phyloP scores from a whole-genome alignment of 2,113 vertebrate genomes.

The Perognathus longimembris region DNA sequence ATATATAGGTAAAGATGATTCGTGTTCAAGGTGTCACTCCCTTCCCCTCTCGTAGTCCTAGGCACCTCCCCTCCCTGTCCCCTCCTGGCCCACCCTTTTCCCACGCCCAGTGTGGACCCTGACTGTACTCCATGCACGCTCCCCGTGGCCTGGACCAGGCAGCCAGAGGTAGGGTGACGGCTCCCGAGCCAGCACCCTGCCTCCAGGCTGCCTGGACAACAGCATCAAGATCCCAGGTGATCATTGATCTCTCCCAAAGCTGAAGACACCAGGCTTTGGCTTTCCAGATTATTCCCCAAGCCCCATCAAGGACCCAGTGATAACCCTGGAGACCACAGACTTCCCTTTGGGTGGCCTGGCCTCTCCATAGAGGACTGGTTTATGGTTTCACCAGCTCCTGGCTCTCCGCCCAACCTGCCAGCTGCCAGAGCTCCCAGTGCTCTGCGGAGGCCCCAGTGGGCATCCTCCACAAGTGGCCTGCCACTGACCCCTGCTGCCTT shows the following conservation, averaged over 20 bases:
- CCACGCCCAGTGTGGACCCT: constrained; percentile 70
- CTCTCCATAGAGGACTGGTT: background rate
- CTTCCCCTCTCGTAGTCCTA: constrained; percentile 80
- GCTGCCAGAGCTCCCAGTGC: constrained; percentile 59
- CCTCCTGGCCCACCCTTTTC: background rate
- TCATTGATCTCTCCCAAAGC: constrained; percentile 26
- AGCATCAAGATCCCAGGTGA: constrained; percentile 63
- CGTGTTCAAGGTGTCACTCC: constrained; percentile 89
- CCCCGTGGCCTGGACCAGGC: constrained; percentile 59
- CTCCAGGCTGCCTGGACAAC: constrained; percentile 32
- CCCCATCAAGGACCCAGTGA: background rate
- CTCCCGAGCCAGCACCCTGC: constrained; percentile 71
- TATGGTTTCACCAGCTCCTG: background rate
- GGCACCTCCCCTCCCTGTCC: constrained; percentile 61
- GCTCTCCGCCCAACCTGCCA: background rate
- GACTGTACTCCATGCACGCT: constrained; percentile 72
- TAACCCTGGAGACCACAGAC: background rate
- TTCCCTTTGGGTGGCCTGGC: background rate
- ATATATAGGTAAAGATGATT: constrained; percentile 96
- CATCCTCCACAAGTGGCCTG: constrained; percentile 56
- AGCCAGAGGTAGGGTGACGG: constrained; percentile 72
- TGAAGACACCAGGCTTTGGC: background rate
- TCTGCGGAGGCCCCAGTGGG: background rate
- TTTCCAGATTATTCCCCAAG: background rate
- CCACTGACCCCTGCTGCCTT: constrained; percentile 63